These are phyloP conservation scores for Cynodonichthys magdalenae DNA, from an alignment of 2,797 vertebrate species.

Conservation along the genomic window DNA sequence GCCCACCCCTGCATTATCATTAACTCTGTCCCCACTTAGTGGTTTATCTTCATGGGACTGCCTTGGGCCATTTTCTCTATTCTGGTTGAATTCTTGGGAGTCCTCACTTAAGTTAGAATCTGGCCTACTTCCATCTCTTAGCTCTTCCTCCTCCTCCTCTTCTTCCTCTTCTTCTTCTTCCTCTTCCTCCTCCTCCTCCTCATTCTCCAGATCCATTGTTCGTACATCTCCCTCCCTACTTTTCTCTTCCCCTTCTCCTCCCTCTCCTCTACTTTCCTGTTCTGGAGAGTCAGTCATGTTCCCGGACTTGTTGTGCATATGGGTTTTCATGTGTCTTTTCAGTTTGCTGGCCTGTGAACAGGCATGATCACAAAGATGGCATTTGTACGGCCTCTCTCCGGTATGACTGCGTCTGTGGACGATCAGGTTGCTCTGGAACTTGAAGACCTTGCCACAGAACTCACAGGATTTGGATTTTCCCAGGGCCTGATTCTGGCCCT, in stretches of 20 bases:
- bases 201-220: conserved; percentile 78
- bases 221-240: conserved; percentile 81
- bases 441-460: conserved; percentile 99
- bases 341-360: conserved; percentile 99
- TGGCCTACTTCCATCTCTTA: conserved; percentile 92
- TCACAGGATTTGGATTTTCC: conserved; percentile 93
- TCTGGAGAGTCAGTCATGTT: conserved; percentile 87
- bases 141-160: conserved; percentile 85
- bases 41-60: conserved; percentile 84
- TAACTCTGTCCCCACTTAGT: conserved; percentile 65
- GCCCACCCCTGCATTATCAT: conserved; percentile 75
- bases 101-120: conserved; percentile 97
- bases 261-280: conserved; percentile 85
- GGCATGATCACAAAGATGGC: conserved; percentile 97
- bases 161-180: conserved; percentile 85
- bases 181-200: conserved; percentile 83
- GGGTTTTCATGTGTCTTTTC: conserved; percentile 99
- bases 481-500: conserved; percentile 63
- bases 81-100: conserved; percentile 77
- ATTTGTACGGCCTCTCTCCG: conserved; percentile 98
- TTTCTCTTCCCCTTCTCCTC: conserved; percentile 75
- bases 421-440: conserved; percentile 99
- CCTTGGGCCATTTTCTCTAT: conserved; percentile 81
- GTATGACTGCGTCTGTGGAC: conserved; percentile 99
- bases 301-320: conserved; percentile 95